Evolutionary conservation across 2,113 vertebrate genomes (phyloP).

Genomic region (Sinosuthora webbiana): DNA sequence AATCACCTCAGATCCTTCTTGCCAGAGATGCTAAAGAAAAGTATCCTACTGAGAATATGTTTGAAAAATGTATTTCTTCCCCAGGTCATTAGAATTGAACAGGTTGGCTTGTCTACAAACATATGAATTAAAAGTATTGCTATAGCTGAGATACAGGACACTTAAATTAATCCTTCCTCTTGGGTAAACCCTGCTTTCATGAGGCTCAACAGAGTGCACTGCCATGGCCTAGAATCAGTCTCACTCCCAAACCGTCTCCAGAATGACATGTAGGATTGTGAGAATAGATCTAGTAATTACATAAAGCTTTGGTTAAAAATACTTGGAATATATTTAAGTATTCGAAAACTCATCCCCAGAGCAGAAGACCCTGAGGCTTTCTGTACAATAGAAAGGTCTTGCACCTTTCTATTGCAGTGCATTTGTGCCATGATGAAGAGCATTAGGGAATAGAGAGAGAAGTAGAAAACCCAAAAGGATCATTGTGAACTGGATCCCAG

Average conservation of each 20-base stretch:
- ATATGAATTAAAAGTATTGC: slow-evolving; percentile 21
- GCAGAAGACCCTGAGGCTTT: background rate
- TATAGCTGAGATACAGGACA: background rate
- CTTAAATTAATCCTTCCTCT: slow-evolving; percentile 15
- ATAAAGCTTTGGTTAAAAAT: background rate
- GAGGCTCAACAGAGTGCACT: background rate
- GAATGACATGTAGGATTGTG: background rate
- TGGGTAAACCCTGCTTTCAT: slow-evolving; percentile 21
- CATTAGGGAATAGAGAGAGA: background rate
- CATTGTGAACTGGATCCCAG: background rate
- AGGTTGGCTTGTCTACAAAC: slow-evolving; percentile 32
- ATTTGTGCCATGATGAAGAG: background rate
- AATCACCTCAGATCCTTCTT: slow-evolving; percentile 8
- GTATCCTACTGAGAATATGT: slow-evolving; percentile 2
- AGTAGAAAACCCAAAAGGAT: background rate
- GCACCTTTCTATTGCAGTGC: background rate
- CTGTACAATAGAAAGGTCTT: background rate
- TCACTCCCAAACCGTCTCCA: background rate
- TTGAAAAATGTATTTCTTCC: slow-evolving; percentile 7
- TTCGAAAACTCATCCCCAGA: background rate
- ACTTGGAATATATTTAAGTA: background rate
- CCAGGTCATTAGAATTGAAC: background rate
- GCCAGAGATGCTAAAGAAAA: slow-evolving; percentile 23
- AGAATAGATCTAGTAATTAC: background rate
- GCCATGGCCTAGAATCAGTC: background rate